A percentile compares a stretch with the other conserved stretches of the same genome.
Evolutionary conservation across 2,113 vertebrate species (phyloP).

Genomic region (Tachysurus vachellii): DNA sequence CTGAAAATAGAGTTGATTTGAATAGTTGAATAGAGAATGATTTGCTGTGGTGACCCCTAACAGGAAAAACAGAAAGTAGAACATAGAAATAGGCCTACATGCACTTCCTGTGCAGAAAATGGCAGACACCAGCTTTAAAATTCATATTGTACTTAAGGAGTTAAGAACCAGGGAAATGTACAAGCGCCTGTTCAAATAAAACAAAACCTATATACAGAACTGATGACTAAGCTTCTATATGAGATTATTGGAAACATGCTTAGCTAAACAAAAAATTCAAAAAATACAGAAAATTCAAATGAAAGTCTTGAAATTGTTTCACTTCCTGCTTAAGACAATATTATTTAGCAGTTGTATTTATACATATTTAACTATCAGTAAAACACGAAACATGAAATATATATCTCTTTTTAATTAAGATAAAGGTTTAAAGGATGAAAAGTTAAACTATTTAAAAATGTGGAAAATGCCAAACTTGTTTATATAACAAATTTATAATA

Average conservation of each 20-base stretch:
- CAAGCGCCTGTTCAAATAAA: not conserved
- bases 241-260: not conserved
- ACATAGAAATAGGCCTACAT: too few species aligned
- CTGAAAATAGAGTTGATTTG: too few species aligned
- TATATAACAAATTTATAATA: not conserved
- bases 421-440: not conserved
- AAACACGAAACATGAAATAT: not conserved
- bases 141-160: not conserved
- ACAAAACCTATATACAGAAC: not conserved
- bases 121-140: not conserved
- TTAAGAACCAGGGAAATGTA: not conserved
- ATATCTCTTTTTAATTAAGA: not conserved
- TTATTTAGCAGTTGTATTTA: not conserved
- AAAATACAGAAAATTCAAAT: not conserved
- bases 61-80: too few species aligned
- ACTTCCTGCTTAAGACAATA: conserved; percentile 14
- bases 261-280: not conserved
- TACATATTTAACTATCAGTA: not conserved
- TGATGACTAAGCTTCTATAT: not conserved
- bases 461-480: not conserved
- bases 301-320: conserved; percentile 12
- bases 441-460: not conserved
- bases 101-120: not conserved
- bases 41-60: too few species aligned
- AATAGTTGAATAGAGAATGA: too few species aligned